These are phyloP conservation scores for Temnothorax longispinosus DNA, from an alignment of 1,140 invertebrate species.

Conservation along the genomic window DNA sequence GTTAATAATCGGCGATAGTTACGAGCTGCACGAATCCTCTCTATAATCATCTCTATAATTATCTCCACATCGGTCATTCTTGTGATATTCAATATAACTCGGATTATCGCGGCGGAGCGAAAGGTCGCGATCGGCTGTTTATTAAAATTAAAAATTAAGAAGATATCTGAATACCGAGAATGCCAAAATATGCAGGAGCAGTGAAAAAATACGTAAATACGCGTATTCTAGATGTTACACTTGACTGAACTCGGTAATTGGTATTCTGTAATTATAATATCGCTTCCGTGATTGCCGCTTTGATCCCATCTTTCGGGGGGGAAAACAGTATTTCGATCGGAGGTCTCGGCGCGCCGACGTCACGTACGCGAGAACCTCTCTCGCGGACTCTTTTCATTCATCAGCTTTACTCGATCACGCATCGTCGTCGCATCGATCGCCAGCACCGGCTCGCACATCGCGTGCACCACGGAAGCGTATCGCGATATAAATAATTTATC, in stretches of 20 bases:
- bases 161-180: neutral
- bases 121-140: neutral
- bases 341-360: neutral
- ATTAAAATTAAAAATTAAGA: neutral
- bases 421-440: constrained; percentile 29
- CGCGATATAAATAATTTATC: constrained; percentile 42
- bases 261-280: neutral
- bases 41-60: neutral
- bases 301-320: neutral
- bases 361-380: neutral
- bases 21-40: neutral
- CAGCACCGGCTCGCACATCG: neutral
- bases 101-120: neutral
- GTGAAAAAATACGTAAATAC: neutral
- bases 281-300: neutral
- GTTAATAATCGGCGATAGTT: neutral
- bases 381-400: constrained; percentile 10
- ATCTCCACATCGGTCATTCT: neutral
- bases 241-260: neutral
- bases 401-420: constrained; percentile 35
- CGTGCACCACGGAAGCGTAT: neutral
- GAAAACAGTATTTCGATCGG: neutral
- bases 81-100: neutral
- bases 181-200: neutral
- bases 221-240: too few relatives aligned